These are phyloP conservation scores for Boulengerochromis microlepis DNA, from an alignment of 2,113 vertebrate species.

Conservation along the genomic window DNA sequence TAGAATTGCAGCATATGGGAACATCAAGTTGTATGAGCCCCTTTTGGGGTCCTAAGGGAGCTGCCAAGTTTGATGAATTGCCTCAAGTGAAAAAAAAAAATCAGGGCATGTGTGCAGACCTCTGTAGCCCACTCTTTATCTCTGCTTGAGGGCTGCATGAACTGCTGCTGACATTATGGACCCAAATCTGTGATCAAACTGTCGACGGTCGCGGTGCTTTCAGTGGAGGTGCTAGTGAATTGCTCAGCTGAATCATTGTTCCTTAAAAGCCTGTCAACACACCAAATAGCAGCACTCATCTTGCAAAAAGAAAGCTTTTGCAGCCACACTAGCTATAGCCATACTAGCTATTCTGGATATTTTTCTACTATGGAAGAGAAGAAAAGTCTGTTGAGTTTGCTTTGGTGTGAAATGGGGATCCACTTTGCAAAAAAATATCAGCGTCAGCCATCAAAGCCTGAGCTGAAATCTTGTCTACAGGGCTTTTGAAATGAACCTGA, in stretches of 20 bases:
- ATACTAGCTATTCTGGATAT: background rate
- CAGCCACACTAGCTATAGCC: background rate
- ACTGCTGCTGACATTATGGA: background rate
- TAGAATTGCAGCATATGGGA: background rate
- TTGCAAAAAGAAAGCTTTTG: background rate
- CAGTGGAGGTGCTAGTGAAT: background rate
- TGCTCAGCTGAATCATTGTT: background rate
- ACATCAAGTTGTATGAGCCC: background rate
- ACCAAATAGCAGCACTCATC: background rate
- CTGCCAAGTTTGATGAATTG: background rate
- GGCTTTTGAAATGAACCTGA: conserved; percentile 1
- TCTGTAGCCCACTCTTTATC: background rate
- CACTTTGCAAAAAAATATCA: background rate
- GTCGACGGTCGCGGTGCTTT: background rate
- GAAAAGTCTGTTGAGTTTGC: background rate
- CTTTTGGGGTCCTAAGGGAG: background rate
- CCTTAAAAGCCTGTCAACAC: background rate
- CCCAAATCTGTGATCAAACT: background rate
- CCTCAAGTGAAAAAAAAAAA: background rate
- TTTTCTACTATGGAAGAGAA: background rate
- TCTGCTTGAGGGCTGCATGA: background rate
- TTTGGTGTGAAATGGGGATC: background rate
- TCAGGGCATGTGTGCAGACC: background rate
- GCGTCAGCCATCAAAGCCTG: background rate
- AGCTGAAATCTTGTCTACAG: background rate